A percentile compares a stretch with the other conserved stretches of the same genome.
Conservation (phyloP, 2,113 vertebrate genomes). For the Ptychochromis oligacanthus region DNA sequence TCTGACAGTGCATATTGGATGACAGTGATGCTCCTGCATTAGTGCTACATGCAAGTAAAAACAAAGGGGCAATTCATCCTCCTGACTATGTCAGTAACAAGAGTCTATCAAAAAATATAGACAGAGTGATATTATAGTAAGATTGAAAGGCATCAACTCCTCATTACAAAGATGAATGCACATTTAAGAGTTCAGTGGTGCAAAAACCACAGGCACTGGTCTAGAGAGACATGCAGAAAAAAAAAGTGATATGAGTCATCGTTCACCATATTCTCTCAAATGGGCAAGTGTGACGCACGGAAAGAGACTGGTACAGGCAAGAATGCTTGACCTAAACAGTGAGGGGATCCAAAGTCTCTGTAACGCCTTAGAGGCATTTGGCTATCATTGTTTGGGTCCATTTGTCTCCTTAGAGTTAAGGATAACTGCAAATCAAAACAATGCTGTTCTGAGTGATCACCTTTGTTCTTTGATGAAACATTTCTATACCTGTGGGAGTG, state of each 20-base stretch:
- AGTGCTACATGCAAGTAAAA: not conserved
- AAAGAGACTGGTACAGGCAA: not conserved
- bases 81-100: not conserved
- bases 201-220: not conserved
- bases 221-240: not conserved
- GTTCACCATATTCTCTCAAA: not conserved
- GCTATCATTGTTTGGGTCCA: not conserved
- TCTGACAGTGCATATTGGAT: not conserved
- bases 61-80: not conserved
- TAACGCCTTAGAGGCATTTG: not conserved
- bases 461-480: not conserved
- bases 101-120: not conserved
- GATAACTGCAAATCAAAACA: not conserved
- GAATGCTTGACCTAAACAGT: not conserved
- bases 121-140: not conserved
- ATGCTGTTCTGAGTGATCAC: not conserved
- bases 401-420: not conserved
- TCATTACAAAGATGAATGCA: not conserved
- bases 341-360: not conserved
- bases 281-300: not conserved
- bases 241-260: slow-evolving; percentile 2
- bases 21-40: not conserved
- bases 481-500: not conserved
- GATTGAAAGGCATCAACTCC: not conserved
- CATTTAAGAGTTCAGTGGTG: not conserved